Evolutionary conservation across 2,888 invertebrate species (phyloP).

Genomic region (Achlya flavicornis): DNA sequence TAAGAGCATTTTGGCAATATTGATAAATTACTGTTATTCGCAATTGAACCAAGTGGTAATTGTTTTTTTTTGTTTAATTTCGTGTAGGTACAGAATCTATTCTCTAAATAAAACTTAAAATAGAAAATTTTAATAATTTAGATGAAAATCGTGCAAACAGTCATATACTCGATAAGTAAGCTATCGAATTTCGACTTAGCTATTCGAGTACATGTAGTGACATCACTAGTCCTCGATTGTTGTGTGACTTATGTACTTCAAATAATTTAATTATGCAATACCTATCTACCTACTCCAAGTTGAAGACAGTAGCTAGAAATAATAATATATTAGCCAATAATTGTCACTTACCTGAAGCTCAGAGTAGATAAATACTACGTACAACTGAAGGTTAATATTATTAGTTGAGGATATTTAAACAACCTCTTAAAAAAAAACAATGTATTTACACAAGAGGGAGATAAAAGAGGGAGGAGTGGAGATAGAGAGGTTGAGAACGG

Average conservation of each 20-base stretch:
- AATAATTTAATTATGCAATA: background rate
- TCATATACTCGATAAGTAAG: background rate
- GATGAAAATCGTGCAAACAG: too few species aligned
- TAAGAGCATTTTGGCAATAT: too few species aligned
- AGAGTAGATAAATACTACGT: too few species aligned
- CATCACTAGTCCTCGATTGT: background rate
- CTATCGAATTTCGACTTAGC: background rate
- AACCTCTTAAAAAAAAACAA: background rate
- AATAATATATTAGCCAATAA: conserved; percentile 20
- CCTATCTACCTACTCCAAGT: conserved; percentile 14
- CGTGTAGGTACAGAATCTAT: too few species aligned
- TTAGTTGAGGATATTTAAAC: background rate
- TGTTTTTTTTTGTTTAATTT: too few species aligned
- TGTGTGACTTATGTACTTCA: background rate
- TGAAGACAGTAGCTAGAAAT: conserved; percentile 22
- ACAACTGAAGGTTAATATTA: conserved; percentile 6
- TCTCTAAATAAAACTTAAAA: too few species aligned
- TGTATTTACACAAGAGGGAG: background rate
- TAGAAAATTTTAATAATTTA: too few species aligned
- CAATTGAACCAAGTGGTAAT: too few species aligned
- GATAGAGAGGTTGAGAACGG: too few species aligned
- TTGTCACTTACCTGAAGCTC: conserved; percentile 12
- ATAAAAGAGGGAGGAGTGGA: too few species aligned
- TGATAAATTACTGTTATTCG: too few species aligned
- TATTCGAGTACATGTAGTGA: background rate